Percentiles rank a stretch among this genome's conserved stretches.
Conservation (phyloP, 2,797 vertebrate genomes). For the Pelobates cultripes region DNA sequence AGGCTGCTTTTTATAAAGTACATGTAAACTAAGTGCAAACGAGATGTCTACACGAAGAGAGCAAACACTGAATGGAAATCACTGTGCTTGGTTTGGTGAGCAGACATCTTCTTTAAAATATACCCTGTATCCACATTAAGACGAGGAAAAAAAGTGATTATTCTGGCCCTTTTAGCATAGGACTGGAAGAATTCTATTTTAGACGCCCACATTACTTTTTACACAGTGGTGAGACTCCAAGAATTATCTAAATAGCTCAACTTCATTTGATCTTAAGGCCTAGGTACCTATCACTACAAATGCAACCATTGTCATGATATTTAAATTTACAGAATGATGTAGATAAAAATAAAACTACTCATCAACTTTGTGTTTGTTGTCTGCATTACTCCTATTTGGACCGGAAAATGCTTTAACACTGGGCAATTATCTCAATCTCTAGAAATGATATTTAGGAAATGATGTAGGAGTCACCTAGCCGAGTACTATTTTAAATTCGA, state of each 20-base stretch:
- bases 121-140: conserved; percentile 99
- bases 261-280: conserved; percentile 60
- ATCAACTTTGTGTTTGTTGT: conserved; percentile 18
- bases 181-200: conserved; percentile 18
- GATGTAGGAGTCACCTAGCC: not conserved
- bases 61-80: conserved; percentile 70
- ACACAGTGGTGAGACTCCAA: conserved; percentile 39
- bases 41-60: conserved; percentile 85
- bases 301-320: conserved; percentile 20
- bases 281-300: conserved; percentile 49
- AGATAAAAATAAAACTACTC: conserved; percentile 15
- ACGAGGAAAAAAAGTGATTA: conserved; percentile 71
- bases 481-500: not conserved
- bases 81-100: conserved; percentile 80
- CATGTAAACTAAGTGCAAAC: conserved; percentile 99
- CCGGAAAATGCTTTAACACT: not conserved
- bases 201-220: conserved; percentile 10
- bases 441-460: not conserved
- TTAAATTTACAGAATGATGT: conserved; percentile 28
- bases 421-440: not conserved
- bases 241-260: conserved; percentile 62
- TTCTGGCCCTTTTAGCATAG: conserved; percentile 7
- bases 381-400: not conserved
- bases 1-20: conserved; percentile 83
- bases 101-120: conserved; percentile 95